Conservation (phyloP, 2,797 vertebrate genomes). For the Melanotaenia parkinsoni region DNA sequence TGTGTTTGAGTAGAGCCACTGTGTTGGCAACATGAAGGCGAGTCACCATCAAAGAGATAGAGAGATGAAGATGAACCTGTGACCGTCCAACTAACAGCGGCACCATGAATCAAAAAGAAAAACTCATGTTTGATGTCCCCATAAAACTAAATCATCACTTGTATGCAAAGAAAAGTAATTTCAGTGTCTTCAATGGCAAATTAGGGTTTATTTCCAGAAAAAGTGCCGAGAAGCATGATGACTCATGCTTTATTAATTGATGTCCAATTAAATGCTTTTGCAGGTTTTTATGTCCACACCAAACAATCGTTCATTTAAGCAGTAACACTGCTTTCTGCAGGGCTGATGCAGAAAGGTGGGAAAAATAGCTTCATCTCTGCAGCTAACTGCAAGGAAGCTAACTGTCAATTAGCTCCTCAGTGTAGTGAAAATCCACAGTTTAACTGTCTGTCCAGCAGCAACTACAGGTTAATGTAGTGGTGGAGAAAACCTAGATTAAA, state of each 20-base stretch:
- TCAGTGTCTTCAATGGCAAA: too few relatives aligned
- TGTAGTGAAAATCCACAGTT: not conserved
- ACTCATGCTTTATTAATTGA: not conserved
- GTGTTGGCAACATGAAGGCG: conserved; percentile 27
- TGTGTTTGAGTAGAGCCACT: conserved; percentile 57
- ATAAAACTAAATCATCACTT: not conserved
- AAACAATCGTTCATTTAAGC: not conserved
- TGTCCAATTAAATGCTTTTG: not conserved
- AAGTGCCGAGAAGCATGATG: not conserved
- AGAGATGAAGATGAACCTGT: not conserved
- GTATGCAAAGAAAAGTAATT: too few relatives aligned
- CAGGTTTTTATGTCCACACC: not conserved
- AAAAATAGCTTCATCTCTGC: not conserved
- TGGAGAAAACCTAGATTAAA: not conserved
- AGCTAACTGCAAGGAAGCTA: not conserved
- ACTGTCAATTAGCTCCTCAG: not conserved
- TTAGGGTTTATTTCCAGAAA: not conserved
- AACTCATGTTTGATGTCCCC: not conserved
- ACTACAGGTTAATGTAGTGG: not conserved
- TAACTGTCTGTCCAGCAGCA: not conserved
- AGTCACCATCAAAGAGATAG: conserved; percentile 29
- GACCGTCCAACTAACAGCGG: not conserved
- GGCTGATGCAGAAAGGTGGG: not conserved
- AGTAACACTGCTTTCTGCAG: not conserved
- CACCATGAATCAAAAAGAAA: not conserved